Conservation (phyloP, 2,888 invertebrate genomes). For the Scaptomyza polygonia region DNA sequence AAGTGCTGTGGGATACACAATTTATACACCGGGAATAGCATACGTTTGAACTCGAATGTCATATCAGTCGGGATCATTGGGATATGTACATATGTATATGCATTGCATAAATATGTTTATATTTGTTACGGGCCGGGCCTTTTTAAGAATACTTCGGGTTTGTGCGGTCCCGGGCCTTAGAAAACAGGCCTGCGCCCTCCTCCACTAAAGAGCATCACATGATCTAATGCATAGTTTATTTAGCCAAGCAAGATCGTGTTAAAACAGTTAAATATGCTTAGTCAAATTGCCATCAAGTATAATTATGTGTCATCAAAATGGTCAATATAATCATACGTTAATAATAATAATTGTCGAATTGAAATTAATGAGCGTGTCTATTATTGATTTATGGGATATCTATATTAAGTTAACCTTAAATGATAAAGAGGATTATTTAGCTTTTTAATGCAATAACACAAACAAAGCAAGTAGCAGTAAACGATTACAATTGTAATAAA, state of each 20-base stretch:
- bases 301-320: background rate
- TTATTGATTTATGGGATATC: background rate
- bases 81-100: no score
- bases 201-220: no score
- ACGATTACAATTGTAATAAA: background rate
- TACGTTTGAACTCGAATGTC: no score
- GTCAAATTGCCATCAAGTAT: background rate
- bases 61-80: no score
- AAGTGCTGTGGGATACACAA: no score
- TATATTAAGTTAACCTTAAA: background rate
- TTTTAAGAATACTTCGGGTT: no score
- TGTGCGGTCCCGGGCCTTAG: no score
- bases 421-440: background rate
- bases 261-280: conserved; percentile 7
- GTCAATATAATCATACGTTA: conserved; percentile 1
- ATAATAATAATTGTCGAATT: background rate
- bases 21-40: no score
- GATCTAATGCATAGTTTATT: no score
- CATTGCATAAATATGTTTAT: no score
- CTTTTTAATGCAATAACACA: background rate
- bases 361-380: background rate
- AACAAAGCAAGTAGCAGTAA: background rate
- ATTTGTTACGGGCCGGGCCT: no score
- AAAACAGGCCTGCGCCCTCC: no score
- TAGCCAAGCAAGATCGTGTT: background rate